Evolutionary conservation across 2,888 invertebrate species (phyloP).

Genomic region (Amaurobius ferox): DNA sequence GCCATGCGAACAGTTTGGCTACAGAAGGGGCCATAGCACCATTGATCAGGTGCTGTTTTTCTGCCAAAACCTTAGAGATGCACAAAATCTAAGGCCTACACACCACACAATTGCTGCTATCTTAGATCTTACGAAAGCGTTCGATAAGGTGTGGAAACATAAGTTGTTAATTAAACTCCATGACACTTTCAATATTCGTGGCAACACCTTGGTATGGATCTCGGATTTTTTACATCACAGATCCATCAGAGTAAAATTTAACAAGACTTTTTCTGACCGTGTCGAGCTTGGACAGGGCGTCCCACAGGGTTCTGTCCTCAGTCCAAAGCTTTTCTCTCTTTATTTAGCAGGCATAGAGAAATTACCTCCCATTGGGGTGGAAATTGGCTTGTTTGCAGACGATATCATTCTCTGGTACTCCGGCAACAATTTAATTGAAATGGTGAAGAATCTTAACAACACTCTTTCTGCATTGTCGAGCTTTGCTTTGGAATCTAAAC

Average conservation of each 20-base stretch:
- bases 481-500: no score
- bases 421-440: not conserved
- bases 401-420: conserved; percentile 26
- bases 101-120: not conserved
- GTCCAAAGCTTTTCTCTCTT: not conserved
- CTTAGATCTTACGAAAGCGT: conserved; percentile 24
- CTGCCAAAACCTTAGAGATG: conserved; percentile 16
- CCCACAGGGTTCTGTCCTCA: not conserved
- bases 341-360: conserved; percentile 24
- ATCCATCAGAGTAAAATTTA: conserved; percentile 19
- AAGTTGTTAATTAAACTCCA: conserved; percentile 12
- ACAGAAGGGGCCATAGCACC: not conserved
- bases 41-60: conserved; percentile 13
- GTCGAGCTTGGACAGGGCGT: conserved; percentile 6
- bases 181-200: not conserved
- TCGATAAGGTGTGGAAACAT: conserved; percentile 8
- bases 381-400: conserved; percentile 22
- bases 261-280: not conserved
- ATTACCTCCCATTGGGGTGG: not conserved
- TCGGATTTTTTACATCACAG: conserved; percentile 13
- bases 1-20: not conserved
- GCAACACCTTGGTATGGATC: conserved; percentile 11
- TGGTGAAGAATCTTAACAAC: no score
- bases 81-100: not conserved
- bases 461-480: no score